Evolutionary conservation across 2,113 vertebrate species (phyloP), one percentile per base, ranked within the genome.

Genomic region (Scopus umbretta): DNA sequence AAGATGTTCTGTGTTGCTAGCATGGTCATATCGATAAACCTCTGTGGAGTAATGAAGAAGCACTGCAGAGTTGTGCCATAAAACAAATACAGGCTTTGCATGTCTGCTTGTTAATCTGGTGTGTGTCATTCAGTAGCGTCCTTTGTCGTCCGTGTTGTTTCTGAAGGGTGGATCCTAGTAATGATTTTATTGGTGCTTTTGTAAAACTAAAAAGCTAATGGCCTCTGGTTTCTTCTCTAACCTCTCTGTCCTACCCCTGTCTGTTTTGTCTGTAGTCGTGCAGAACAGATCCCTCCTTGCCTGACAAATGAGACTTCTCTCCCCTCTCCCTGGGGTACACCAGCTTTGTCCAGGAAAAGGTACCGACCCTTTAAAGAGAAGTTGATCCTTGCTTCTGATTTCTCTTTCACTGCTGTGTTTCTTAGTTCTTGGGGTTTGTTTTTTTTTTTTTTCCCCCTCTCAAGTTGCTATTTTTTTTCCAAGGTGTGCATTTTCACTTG

Each of bases 291-390:
- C 83, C 99, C 99, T 98, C 99, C 99, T 98, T 99, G 99, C 98
- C 98, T 99, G 99, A 99, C 99, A 98, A 99, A 99, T 92, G 99
- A 99, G 98, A 99, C 99, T 98, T 99, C 99, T 96, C 99, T 99
- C 96, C 99, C 99, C 98, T 99, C 99, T 97, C 99, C 99, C 50
- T 99, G 99, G 99, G 99, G 99, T 91, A 99, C 99, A n/a, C 99
- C 99, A 98, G 99, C 99, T 95, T 99, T 99, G 98, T 97, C 99
- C 98, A 99, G 99, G 98, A 99, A 99, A 99, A 99, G 99, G 99
- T 99, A 99, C 98, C 96, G 97, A 97, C 90, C 97, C 97, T 96
- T 90, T 94, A 92, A 95, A 95, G 80, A 97, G 94, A 97, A 97
- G 86, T 86, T 94, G 40, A 38, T 92, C 76, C 76, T 94, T 5